These are phyloP conservation scores for Martes flavigula DNA, from an alignment of 2,797 vertebrate genomes.

Conservation along the genomic window DNA sequence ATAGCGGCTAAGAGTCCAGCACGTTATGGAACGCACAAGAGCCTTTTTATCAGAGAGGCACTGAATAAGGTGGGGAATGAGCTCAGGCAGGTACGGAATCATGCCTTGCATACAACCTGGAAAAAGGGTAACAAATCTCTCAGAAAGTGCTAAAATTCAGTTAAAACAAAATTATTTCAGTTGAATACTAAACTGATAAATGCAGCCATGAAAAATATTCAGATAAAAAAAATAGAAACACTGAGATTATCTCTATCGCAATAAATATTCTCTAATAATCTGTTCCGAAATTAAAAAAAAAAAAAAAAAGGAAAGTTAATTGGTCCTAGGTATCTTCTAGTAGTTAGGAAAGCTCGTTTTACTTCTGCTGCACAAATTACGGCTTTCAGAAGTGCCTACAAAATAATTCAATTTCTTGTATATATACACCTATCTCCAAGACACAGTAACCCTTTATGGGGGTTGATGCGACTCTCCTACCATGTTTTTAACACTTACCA, in stretches of 20 bases:
- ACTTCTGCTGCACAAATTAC: not conserved
- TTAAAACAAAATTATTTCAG: constrained; percentile 22
- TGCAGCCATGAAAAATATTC: not conserved
- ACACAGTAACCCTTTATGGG: not conserved
- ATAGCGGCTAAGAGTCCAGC: constrained; percentile 98
- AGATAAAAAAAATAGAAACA: not conserved
- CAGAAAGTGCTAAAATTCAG: not conserved
- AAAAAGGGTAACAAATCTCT: constrained; percentile 27
- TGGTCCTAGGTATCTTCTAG: not conserved
- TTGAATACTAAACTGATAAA: not conserved
- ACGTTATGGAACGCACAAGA: constrained; percentile 97
- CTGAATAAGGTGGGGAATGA: constrained; percentile 96
- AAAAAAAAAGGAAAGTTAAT: not conserved
- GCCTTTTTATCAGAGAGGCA: constrained; percentile 97
- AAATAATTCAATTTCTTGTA: not conserved
- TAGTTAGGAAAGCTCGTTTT: not conserved
- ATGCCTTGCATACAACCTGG: constrained; percentile 98
- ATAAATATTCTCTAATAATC: not conserved
- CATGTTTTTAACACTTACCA: not conserved
- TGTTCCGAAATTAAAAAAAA: not conserved
- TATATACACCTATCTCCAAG: not conserved
- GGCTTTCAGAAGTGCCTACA: not conserved
- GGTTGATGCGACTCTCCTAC: not conserved
- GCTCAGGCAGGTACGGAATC: constrained; percentile 96
- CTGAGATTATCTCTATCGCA: not conserved